phyloP scores from a whole-genome alignment of 2,888 invertebrate species.

The Ormyrus nitidulus region DNA sequence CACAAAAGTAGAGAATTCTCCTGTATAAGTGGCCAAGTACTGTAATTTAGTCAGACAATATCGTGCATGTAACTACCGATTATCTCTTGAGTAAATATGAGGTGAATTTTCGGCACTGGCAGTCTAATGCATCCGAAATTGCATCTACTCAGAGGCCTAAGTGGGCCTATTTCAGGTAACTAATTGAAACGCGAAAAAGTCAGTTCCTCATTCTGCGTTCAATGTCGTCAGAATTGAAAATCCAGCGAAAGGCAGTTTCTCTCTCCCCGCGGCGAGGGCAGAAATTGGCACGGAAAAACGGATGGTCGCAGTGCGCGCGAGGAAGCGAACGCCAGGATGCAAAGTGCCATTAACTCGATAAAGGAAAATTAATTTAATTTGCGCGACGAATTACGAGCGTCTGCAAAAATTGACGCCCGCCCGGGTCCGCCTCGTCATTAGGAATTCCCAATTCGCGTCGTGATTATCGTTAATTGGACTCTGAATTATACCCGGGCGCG shows the following conservation, averaged over 20 bases:
- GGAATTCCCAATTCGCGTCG: constrained; percentile 68
- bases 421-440: constrained; percentile 58
- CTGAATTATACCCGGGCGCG: constrained; percentile 63
- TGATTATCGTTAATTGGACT: constrained; percentile 73
- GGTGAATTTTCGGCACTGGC: too few species aligned
- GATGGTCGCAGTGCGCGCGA: not conserved
- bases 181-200: not conserved
- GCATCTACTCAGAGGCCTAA: not conserved
- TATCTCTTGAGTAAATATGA: too few species aligned
- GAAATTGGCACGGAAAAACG: too few species aligned
- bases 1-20: too few species aligned
- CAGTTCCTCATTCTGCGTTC: not conserved
- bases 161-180: not conserved
- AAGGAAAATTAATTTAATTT: constrained; percentile 63
- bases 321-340: constrained; percentile 17
- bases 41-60: too few species aligned
- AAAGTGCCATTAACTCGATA: constrained; percentile 58
- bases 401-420: constrained; percentile 62
- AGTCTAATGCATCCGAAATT: too few species aligned
- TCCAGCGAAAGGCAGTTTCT: not conserved
- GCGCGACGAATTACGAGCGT: constrained; percentile 59
- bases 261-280: not conserved
- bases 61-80: too few species aligned
- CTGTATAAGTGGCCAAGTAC: too few species aligned
- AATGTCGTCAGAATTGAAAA: not conserved